Base-by-base conservation (phyloP, 2,888 invertebrate species). In the Acronicta leporina region DNA sequence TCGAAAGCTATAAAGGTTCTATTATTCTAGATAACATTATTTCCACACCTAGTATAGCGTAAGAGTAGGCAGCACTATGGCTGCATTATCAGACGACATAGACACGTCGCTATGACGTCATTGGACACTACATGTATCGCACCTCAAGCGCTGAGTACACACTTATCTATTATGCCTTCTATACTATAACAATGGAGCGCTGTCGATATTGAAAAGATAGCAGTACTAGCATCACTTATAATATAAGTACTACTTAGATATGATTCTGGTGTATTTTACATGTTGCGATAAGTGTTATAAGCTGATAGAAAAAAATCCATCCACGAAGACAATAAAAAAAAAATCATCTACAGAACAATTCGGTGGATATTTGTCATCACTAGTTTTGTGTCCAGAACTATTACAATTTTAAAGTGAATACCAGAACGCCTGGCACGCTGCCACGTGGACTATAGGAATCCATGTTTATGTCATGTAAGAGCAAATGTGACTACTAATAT, bases 71-170 rank as follows among this genome's bases (percentile, higher is more conserved):
- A 52, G 40, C 48, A 44, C 16, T 66, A 45, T 55, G 52, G 45
- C 52, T 62, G 63, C 43, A 72, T 27, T 66, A 72, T 67, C 46
- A 42, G 53, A 38, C 46, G 50, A 49, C 55, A 46, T 27, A 44
- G 50, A 49, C 55, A 46, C 49, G 52, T 56, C 35, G 67, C 44
- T 40, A 30, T 70, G 71, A 75, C 75, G 77, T 75, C 77, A 71
- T 45, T 43, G 48, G 15, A 40, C 61, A 63, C 71, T 66, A 59
- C 53, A 63, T 13, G n/a, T 49, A 50, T 54, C 25, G 35, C 20
- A 63, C 66, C 50, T 56, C 45, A 63, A 66, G 51, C 41, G 48
- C 52, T 45, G 61, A 59, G 47, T 52, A 57, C 35, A 61, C 43
- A 43, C 30, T 46, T 50, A 33, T 50, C 52, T 66, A 44, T 52